phyloP scores from a whole-genome alignment of 2,797 vertebrate species.

The Acanthurus tractus region DNA sequence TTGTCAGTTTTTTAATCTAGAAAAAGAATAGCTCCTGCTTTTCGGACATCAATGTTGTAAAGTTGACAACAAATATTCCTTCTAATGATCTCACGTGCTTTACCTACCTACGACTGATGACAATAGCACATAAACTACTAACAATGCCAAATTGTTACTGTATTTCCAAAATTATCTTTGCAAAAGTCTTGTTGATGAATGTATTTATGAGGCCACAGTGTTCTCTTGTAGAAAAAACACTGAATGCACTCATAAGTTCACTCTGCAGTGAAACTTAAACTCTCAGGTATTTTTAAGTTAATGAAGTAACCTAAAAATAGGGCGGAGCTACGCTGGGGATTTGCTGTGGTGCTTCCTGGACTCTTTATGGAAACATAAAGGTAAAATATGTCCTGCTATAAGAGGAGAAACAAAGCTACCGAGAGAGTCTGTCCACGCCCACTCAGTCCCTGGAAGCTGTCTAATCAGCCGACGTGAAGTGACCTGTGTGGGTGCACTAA shows the following conservation, averaged over 20 bases:
- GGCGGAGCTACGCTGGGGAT: neutral
- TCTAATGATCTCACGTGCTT: too few relatives aligned
- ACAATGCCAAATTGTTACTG: too few relatives aligned
- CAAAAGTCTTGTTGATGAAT: too few relatives aligned
- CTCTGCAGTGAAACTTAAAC: neutral
- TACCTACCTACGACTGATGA: too few relatives aligned
- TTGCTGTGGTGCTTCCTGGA: neutral
- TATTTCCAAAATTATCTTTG: too few relatives aligned
- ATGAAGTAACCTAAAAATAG: neutral
- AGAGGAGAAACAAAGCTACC: conserved; percentile 8
- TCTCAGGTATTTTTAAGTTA: neutral
- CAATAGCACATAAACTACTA: too few relatives aligned
- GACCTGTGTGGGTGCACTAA: conserved; percentile 13
- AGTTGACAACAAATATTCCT: too few relatives aligned
- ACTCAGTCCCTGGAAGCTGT: conserved; percentile 20
- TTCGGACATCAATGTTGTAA: too few relatives aligned
- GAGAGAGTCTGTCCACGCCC: neutral
- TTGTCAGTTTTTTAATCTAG: too few relatives aligned
- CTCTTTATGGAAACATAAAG: conserved; percentile 27
- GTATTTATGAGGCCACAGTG: neutral
- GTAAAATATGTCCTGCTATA: conserved; percentile 18
- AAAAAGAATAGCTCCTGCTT: too few relatives aligned
- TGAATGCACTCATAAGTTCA: too few relatives aligned
- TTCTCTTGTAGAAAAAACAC: neutral
- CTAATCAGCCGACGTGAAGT: conserved; percentile 28